phyloP scores from a whole-genome alignment of 1,140 invertebrate genomes.

The Drosophila arizonae region DNA sequence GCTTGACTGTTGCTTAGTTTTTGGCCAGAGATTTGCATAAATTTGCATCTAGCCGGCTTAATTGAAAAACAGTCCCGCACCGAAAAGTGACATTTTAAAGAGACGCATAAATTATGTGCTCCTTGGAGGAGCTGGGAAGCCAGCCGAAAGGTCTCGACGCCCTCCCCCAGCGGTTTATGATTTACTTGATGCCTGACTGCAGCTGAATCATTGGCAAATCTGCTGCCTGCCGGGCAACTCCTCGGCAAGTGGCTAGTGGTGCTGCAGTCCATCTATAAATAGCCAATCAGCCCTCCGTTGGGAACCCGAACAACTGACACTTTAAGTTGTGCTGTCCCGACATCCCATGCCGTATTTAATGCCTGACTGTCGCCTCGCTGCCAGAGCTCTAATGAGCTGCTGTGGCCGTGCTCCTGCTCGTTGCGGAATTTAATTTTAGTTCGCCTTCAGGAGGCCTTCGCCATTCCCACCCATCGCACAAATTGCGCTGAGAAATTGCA shows the following conservation, averaged over 20 bases:
- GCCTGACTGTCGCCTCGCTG: slow-evolving; percentile 46
- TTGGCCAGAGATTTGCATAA: slow-evolving; percentile 76
- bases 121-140: slow-evolving; percentile 23
- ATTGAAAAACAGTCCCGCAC: slow-evolving; percentile 66
- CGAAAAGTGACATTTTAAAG: slow-evolving; percentile 72
- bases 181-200: slow-evolving; percentile 68
- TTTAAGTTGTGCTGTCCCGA: slow-evolving; percentile 8
- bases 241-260: slow-evolving; percentile 7
- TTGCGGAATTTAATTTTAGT: slow-evolving; percentile 51
- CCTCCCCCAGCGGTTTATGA: slow-evolving; percentile 50
- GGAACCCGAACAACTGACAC: slow-evolving; percentile 40
- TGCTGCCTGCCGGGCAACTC: slow-evolving; percentile 51
- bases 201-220: slow-evolving; percentile 77
- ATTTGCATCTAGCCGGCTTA: slow-evolving; percentile 69
- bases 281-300: slow-evolving; percentile 18
- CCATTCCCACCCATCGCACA: slow-evolving; percentile 1
- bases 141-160: neutral
- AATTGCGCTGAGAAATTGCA: slow-evolving; percentile 61
- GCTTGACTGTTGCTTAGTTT: slow-evolving; percentile 65
- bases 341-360: slow-evolving; percentile 12
- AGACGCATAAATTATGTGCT: slow-evolving; percentile 68
- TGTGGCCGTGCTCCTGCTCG: slow-evolving; percentile 14
- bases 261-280: slow-evolving; percentile 27
- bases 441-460: slow-evolving; percentile 10
- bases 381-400: slow-evolving; percentile 66